Conservation (phyloP, 2,888 invertebrate genomes). For the Ornithoptera alexandrae region DNA sequence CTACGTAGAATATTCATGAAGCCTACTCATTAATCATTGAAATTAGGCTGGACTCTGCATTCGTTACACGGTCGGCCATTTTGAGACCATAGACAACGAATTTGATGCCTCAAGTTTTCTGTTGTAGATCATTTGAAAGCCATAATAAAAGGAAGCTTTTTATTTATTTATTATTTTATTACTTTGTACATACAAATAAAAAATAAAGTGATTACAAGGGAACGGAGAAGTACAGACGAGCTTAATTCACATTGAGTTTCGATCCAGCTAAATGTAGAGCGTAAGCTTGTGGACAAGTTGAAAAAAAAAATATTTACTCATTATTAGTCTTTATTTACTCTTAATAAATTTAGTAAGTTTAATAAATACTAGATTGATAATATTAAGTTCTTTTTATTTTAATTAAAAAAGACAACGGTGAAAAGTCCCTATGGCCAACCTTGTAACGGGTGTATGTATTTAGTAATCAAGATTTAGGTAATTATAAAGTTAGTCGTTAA, state of each 20-base stretch:
- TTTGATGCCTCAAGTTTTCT: neutral
- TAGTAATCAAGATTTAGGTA: conserved; percentile 52
- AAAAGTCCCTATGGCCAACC: conserved; percentile 30
- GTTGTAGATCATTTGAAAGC: neutral
- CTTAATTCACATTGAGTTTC: too few species aligned
- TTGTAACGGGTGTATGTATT: conserved; percentile 37
- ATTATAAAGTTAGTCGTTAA: conserved; percentile 50
- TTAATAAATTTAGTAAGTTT: neutral
- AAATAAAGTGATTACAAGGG: too few species aligned
- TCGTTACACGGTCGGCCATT: conserved; percentile 22
- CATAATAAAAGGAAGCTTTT: neutral
- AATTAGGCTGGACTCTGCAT: conserved; percentile 14
- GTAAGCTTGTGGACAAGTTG: too few species aligned
- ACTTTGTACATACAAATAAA: too few species aligned
- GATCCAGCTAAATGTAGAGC: too few species aligned
- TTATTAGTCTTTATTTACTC: neutral
- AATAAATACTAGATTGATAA: too few species aligned
- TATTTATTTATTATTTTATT: too few species aligned
- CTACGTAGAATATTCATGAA: conserved; percentile 33
- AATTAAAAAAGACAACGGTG: neutral
- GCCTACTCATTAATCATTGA: conserved; percentile 25
- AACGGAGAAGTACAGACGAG: too few species aligned
- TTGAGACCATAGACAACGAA: conserved; percentile 23
- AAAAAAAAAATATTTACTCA: too few species aligned
- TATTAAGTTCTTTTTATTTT: neutral